phyloP scores from a whole-genome alignment of 1,140 invertebrate species.

The Latrodectus geometricus region DNA sequence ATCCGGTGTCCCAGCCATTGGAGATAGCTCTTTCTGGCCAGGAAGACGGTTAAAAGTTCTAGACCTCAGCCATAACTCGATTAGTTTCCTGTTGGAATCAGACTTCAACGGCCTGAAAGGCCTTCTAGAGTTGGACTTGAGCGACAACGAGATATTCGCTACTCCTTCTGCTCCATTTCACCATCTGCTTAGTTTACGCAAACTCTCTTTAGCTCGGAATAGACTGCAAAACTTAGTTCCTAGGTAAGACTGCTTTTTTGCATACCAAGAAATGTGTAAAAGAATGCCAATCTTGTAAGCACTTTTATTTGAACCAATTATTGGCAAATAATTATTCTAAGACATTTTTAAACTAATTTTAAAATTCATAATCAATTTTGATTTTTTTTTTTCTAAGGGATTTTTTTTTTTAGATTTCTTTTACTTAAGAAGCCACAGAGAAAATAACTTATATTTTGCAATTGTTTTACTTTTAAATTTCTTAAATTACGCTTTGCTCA shows the following conservation, averaged over 20 bases:
- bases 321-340: no score
- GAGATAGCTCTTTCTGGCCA: constrained; percentile 82
- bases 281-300: no score
- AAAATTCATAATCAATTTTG: no score
- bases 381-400: no score
- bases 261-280: no score
- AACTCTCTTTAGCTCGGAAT: constrained; percentile 79
- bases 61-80: constrained; percentile 81
- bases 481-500: no score
- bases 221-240: constrained; percentile 77
- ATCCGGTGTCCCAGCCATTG: constrained; percentile 82
- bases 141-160: constrained; percentile 71
- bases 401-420: no score
- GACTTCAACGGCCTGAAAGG: constrained; percentile 70
- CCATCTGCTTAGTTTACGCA: constrained; percentile 75
- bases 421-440: no score
- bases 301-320: no score
- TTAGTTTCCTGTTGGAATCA: constrained; percentile 74
- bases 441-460: no score
- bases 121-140: constrained; percentile 70
- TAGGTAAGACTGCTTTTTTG: constrained; percentile 32
- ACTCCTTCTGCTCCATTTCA: constrained; percentile 79
- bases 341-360: no score
- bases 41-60: constrained; percentile 77
- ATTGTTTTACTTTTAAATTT: no score